phyloP scores from a whole-genome alignment of 1,140 invertebrate species.

The Hetaerina americana region DNA sequence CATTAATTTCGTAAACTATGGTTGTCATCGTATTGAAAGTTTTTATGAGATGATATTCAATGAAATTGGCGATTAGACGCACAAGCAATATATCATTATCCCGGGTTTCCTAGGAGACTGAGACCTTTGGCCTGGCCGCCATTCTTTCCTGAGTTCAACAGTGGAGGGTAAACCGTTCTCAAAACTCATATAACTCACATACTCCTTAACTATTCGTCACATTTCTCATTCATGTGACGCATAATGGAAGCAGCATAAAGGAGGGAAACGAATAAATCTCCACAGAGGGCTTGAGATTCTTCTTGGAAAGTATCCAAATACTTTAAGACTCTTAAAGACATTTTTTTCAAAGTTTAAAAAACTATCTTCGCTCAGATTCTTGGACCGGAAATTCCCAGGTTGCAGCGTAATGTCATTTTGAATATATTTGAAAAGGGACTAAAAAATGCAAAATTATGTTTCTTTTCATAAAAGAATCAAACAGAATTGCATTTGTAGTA shows the following conservation, averaged over 20 bases:
- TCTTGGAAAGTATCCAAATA: background rate
- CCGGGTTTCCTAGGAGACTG: too few relatives aligned
- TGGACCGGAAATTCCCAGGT: background rate
- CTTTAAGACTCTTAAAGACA: background rate
- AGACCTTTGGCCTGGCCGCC: background rate
- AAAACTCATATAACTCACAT: background rate
- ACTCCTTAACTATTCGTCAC: background rate
- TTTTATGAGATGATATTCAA: too few relatives aligned
- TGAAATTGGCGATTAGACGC: too few relatives aligned
- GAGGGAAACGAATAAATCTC: background rate
- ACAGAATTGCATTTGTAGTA: too few relatives aligned
- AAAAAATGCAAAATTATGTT: too few relatives aligned
- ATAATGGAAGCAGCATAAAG: background rate
- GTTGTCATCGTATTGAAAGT: too few relatives aligned
- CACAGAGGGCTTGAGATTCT: background rate
- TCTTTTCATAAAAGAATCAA: too few relatives aligned
- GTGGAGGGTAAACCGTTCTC: background rate
- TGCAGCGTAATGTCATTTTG: background rate
- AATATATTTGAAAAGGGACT: too few relatives aligned
- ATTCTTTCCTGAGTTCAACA: background rate
- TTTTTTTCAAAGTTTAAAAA: background rate
- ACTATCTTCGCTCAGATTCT: too few relatives aligned
- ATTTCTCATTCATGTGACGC: background rate
- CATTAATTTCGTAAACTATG: too few relatives aligned
- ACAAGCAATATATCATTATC: too few relatives aligned